Evolutionary conservation across 2,888 invertebrate genomes (phyloP), one percentile per base, ranked within the genome.

Genomic region (Oligia strigilis): DNA sequence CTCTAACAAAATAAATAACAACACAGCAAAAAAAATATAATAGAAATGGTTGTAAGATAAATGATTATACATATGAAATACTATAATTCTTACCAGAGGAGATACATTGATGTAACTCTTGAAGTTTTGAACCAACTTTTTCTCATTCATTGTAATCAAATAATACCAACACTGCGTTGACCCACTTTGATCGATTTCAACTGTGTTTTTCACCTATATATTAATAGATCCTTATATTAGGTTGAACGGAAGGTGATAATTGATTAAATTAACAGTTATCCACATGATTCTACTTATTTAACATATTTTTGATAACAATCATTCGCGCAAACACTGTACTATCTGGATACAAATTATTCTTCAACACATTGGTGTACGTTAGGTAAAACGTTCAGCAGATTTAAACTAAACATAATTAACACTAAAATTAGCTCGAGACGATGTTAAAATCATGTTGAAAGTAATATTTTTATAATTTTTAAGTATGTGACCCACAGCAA

Each of bases 51-150:
- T 55, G 13, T 5, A 66, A 60, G 1, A 60, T n/a, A n/a, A 58
- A 52, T 77, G 36, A 36, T 46, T 64, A 40, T 0, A 62, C 0
- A 49, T 71, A 70, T 60, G 2, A 67, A 67, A 71, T 9, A 58
- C 19, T 36, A 55, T 11, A 62, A 77, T 73, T 71, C 81, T 94
- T 92, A 97, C 97, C 95, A 94, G 91, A 79, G 95, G 93, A 83
- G 95, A 94, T 88, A 95, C 95, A 90, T 96, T 96, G 91, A 97
- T 96, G 94, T 97, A 97, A 92, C 97, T 97, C 93, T 96, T 97
- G 93, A 97, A 97, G 93, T 97, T 97, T 89, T 97, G 96, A 81
- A 95, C 95, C 85, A 97, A 90, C 93, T 96, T 97, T 94, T 96
- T 97, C 90, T 97, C 97, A 93, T 97, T 97, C 97, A 97, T 97